phyloP scores from a whole-genome alignment of 2,797 vertebrate species.

The Antennarius maculatus region DNA sequence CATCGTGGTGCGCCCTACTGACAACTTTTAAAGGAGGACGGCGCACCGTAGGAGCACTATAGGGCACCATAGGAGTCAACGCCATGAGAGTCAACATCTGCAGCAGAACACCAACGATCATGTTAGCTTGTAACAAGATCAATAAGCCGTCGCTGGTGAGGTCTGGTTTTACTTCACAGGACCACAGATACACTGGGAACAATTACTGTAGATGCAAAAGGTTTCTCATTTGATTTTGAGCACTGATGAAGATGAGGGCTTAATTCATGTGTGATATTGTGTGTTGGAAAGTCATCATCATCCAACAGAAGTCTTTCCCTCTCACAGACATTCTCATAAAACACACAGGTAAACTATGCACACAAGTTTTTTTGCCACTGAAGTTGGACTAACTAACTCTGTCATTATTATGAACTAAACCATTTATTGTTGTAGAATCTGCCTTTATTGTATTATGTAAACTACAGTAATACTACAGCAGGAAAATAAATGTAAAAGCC shows the following conservation, averaged over 20 bases:
- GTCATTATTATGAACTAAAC: conserved; percentile 4
- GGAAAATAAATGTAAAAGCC: no score
- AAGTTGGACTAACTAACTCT: conserved; percentile 40
- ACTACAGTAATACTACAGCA: no score
- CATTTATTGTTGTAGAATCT: conserved; percentile 4
- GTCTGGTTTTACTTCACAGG: conserved; percentile 68
- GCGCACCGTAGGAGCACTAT: no score
- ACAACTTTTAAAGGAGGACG: no score
- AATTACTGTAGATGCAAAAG: conserved; percentile 61
- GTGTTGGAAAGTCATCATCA: conserved; percentile 67
- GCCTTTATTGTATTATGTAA: neutral
- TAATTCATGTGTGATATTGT: conserved; percentile 33
- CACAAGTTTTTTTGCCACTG: conserved; percentile 52
- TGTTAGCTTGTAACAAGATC: conserved; percentile 69
- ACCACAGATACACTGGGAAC: conserved; percentile 62
- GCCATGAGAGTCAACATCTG: no score
- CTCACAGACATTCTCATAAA: conserved; percentile 12
- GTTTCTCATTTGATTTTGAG: conserved; percentile 63
- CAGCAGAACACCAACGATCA: no score
- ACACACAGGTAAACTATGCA: conserved; percentile 28
- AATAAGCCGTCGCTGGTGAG: conserved; percentile 67
- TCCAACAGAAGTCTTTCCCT: conserved; percentile 31
- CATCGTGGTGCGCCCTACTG: no score
- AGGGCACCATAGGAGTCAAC: no score
- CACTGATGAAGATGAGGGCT: conserved; percentile 58